Evolutionary conservation across 2,888 invertebrate genomes (phyloP).

Genomic region (Watsonalla cultraria): DNA sequence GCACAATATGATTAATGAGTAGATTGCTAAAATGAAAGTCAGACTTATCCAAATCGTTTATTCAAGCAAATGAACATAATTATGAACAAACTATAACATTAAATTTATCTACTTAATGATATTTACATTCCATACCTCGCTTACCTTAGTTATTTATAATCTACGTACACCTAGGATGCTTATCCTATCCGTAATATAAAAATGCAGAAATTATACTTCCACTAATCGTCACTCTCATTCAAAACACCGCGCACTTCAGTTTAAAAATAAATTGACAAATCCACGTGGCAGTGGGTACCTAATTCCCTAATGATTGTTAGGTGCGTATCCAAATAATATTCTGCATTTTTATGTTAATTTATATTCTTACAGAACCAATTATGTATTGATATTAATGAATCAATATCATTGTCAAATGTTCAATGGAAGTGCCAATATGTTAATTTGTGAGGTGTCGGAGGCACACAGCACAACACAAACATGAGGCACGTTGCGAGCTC

Average conservation of each 20-base stretch:
- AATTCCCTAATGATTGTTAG: not conserved
- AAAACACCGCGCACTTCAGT: not conserved
- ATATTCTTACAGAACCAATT: slow-evolving; percentile 49
- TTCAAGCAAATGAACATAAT: slow-evolving; percentile 78
- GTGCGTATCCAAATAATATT: slow-evolving; percentile 50
- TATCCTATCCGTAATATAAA: slow-evolving; percentile 52
- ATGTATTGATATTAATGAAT: slow-evolving; percentile 38
- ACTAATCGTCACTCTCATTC: slow-evolving; percentile 8
- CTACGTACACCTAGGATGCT: slow-evolving; percentile 63
- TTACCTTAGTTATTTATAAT: slow-evolving; percentile 52
- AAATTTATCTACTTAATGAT: slow-evolving; percentile 79
- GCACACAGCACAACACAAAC: slow-evolving; percentile 15
- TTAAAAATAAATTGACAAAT: slow-evolving; percentile 1
- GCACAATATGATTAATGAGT: not conserved
- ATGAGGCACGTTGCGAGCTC: slow-evolving; percentile 10
- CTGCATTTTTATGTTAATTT: slow-evolving; percentile 64
- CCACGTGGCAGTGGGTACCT: slow-evolving; percentile 1
- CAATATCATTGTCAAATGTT: slow-evolving; percentile 44
- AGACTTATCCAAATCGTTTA: slow-evolving; percentile 75
- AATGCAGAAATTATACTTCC: slow-evolving; percentile 54
- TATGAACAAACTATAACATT: slow-evolving; percentile 79
- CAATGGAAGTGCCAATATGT: slow-evolving; percentile 32
- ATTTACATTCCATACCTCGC: slow-evolving; percentile 74
- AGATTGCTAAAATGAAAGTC: slow-evolving; percentile 41
- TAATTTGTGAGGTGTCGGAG: slow-evolving; percentile 18